phyloP scores from a whole-genome alignment of 2,797 vertebrate genomes.

The Corythornis leucogaster region DNA sequence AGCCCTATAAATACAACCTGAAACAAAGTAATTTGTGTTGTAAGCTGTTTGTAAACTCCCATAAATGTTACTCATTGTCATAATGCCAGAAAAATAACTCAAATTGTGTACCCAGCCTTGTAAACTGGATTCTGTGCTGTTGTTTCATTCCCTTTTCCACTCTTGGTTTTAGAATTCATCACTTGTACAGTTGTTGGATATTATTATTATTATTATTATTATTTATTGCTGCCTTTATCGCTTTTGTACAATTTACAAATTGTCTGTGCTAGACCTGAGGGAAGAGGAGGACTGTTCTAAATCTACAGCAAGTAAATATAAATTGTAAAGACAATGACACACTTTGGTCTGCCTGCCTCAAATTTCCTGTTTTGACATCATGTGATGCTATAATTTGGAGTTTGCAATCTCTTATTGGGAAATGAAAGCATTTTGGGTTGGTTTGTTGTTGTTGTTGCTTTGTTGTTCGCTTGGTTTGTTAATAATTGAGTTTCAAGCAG shows the following conservation, averaged over 20 bases:
- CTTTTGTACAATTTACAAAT: slow-evolving; percentile 66
- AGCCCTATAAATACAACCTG: slow-evolving; percentile 52
- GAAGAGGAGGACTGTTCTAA: slow-evolving; percentile 72
- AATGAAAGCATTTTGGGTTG: slow-evolving; percentile 36
- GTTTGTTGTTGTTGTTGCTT: background rate
- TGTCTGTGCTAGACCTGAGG: slow-evolving; percentile 60
- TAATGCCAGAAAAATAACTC: slow-evolving; percentile 41
- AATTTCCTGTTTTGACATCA: slow-evolving; percentile 67
- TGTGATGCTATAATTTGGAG: slow-evolving; percentile 52
- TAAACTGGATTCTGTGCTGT: background rate
- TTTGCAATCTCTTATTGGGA: slow-evolving; percentile 72
- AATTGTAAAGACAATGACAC: slow-evolving; percentile 72
- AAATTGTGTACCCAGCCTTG: background rate
- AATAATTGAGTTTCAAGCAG: slow-evolving; percentile 73
- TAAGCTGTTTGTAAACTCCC: slow-evolving; percentile 44
- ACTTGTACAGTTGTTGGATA: slow-evolving; percentile 31
- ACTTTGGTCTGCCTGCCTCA: slow-evolving; percentile 55
- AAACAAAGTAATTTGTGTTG: slow-evolving; percentile 52
- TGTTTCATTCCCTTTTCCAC: background rate
- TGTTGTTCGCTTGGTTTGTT: background rate
- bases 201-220: background rate
- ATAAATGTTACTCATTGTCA: slow-evolving; percentile 33
- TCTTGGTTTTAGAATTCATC: slow-evolving; percentile 48
- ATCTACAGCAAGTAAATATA: slow-evolving; percentile 71
- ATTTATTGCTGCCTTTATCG: slow-evolving; percentile 43